phyloP scores from a whole-genome alignment of 1,140 invertebrate genomes.

The Bicyclus anynana region DNA sequence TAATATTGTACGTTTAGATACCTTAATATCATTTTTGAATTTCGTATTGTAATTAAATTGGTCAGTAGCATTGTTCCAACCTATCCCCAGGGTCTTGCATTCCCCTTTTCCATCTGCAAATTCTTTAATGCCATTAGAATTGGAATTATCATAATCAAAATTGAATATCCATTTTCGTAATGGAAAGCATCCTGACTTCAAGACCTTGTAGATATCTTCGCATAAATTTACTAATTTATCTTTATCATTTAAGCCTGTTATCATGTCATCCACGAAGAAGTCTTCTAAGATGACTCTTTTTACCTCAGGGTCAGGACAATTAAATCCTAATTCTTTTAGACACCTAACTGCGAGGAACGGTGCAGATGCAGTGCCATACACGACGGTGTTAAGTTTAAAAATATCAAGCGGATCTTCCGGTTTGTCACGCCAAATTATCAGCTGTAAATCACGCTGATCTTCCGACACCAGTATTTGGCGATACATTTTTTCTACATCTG shows the following conservation, averaged over 20 bases:
- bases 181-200: constrained; percentile 8
- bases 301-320: background rate
- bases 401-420: constrained; percentile 1
- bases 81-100: constrained; percentile 14
- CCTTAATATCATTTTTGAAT: background rate
- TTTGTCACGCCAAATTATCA: constrained; percentile 9
- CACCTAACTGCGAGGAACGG: constrained; percentile 15
- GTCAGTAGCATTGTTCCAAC: constrained; percentile 3
- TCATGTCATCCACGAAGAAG: constrained; percentile 10
- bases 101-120: constrained; percentile 10
- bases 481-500: constrained; percentile 19
- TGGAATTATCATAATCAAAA: constrained; percentile 5
- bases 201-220: background rate
- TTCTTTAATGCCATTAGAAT: constrained; percentile 4
- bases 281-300: constrained; percentile 1
- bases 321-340: background rate
- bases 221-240: constrained; percentile 9
- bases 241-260: constrained; percentile 7
- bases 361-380: constrained; percentile 19
- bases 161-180: constrained; percentile 18
- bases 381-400: constrained; percentile 12
- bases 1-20: constrained; percentile 16
- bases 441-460: constrained; percentile 13
- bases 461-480: constrained; percentile 1
- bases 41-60: constrained; percentile 6